A percentile compares a stretch with the other conserved stretches of the same genome.
These are phyloP conservation scores for Brachyptera putata DNA, from an alignment of 2,888 invertebrate species.

Conservation along the genomic window DNA sequence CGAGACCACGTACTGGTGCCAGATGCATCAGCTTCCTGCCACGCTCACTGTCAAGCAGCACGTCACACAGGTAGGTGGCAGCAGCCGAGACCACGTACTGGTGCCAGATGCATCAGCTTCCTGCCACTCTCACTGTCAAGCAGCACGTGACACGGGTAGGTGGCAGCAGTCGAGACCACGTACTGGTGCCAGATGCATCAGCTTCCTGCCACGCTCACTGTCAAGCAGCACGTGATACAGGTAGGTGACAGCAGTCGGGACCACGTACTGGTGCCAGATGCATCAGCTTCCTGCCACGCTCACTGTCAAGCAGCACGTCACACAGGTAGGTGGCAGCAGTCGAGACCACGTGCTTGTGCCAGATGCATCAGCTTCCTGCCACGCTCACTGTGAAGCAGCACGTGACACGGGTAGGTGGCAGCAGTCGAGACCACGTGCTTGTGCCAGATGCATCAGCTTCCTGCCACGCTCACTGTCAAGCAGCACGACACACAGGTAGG, in stretches of 20 bases:
- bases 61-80: slow-evolving; percentile 63
- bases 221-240: slow-evolving; percentile 72
- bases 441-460: slow-evolving; percentile 84
- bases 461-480: slow-evolving; percentile 56
- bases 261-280: slow-evolving; percentile 69
- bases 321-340: slow-evolving; percentile 56
- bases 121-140: slow-evolving; percentile 56
- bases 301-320: slow-evolving; percentile 63
- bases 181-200: slow-evolving; percentile 93
- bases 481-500: slow-evolving; percentile 56
- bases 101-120: slow-evolving; percentile 84
- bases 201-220: slow-evolving; percentile 62
- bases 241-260: slow-evolving; percentile 40
- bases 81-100: slow-evolving; percentile 42
- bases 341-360: too few relatives aligned
- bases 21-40: slow-evolving; percentile 72
- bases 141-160: slow-evolving; percentile 61
- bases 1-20: slow-evolving; percentile 98
- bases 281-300: slow-evolving; percentile 70
- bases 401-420: slow-evolving; percentile 59
- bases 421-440: slow-evolving; percentile 85
- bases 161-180: slow-evolving; percentile 85
- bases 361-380: slow-evolving; percentile 70
- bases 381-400: slow-evolving; percentile 61
- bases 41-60: slow-evolving; percentile 61